Conservation (phyloP, 2,888 invertebrate species). For the Yponomeuta malinellus region DNA sequence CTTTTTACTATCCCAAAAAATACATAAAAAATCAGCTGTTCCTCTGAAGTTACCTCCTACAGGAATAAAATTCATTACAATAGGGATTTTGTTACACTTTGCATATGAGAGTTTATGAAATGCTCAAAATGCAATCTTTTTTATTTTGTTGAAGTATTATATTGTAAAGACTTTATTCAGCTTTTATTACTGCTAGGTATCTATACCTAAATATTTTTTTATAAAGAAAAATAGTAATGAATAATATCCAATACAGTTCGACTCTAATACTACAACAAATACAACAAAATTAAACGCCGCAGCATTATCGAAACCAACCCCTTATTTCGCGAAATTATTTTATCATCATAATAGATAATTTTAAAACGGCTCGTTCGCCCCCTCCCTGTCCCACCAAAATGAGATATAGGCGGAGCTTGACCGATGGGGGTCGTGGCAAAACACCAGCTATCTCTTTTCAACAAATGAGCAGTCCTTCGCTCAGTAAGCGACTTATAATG, state of each 20-base stretch:
- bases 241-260: slow-evolving; percentile 53
- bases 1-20: too few relatives aligned
- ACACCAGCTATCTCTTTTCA: slow-evolving; percentile 57
- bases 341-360: slow-evolving; percentile 76
- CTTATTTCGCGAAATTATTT: slow-evolving; percentile 73
- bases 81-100: too few relatives aligned
- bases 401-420: slow-evolving; percentile 61
- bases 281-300: not conserved
- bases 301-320: slow-evolving; percentile 70
- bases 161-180: too few relatives aligned
- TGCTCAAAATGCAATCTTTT: too few relatives aligned
- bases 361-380: slow-evolving; percentile 71
- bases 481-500: slow-evolving; percentile 60
- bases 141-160: too few relatives aligned
- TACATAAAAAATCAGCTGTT: too few relatives aligned
- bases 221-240: slow-evolving; percentile 30
- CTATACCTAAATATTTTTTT: not conserved
- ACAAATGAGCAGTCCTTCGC: slow-evolving; percentile 66
- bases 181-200: not conserved
- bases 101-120: too few relatives aligned
- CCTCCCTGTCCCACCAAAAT: slow-evolving; percentile 57
- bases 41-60: too few relatives aligned
- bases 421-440: slow-evolving; percentile 46
- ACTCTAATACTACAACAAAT: not conserved
- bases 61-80: too few relatives aligned